Base-by-base conservation (phyloP, 2,797 vertebrate species). In the Danio albolineatus region DNA sequence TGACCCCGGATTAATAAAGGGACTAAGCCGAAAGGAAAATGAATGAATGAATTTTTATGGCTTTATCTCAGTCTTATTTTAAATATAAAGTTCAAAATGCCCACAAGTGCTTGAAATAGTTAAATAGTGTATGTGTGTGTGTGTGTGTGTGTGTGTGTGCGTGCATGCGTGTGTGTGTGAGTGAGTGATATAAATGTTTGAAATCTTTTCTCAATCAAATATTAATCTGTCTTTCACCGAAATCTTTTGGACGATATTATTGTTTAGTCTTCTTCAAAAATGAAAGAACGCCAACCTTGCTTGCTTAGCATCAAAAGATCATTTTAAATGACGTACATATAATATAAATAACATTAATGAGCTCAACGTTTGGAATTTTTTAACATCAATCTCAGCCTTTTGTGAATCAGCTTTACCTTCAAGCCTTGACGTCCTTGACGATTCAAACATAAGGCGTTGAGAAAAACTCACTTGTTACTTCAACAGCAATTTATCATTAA, bases 101-200 rank as follows among this genome's bases (percentile, higher is more conserved):
- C 28, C 28, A 28, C 28, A 28, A 28, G 28, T 28, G 3, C 28
- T 28, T 28, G 3, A 28, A 28, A 28, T 28, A 28, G 1, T 28
- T 28, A 1, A 28, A 28, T 28, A 3, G 28, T 28, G 28, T 28
- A 28, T 28, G 28, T 28, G 28, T 28, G 28, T 28, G 28, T 3
- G n/a, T n/a, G 71, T 73, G 71, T 73, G 51, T 59, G 51, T 56
- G 51, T 74, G 38, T 74, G 72, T 74, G 72, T 43, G 28, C 60
- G 72, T 73, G 51, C 39, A 19, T 59, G 7, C 10, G 43, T 71
- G 5, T 5, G 9, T 7, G 53, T 19, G 10, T 16, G 14, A 7
- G 14, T 16, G 7, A 16, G 53, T 56, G 53, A 36, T 36, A 60
- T 60, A 28, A 28, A 53, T 53, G 4, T 53, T 51, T 51, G 7